Conservation (phyloP, 1,140 invertebrate species). For the Coptotermes formosanus region DNA sequence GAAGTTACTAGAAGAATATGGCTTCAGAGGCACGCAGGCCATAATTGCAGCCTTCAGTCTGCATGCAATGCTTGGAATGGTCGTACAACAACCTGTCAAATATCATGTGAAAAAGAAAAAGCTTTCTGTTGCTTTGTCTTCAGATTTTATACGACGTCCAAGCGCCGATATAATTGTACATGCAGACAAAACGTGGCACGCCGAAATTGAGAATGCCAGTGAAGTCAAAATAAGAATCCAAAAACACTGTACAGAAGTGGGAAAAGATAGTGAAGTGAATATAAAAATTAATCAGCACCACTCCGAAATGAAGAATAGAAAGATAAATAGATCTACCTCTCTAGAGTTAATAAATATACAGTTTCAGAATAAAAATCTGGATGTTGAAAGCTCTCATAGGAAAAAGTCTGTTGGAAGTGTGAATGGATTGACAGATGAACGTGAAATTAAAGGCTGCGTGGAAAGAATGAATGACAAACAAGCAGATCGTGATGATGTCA, state of each 20-base stretch:
- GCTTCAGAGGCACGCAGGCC: slow-evolving; percentile 61
- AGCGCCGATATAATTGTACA: neutral
- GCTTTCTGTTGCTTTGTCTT: neutral
- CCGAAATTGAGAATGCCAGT: neutral
- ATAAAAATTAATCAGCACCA: neutral
- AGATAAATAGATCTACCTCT: neutral
- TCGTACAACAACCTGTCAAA: slow-evolving; percentile 44
- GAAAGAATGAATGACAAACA: neutral
- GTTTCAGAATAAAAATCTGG: neutral
- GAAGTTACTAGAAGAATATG: slow-evolving; percentile 51
- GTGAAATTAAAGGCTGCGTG: neutral
- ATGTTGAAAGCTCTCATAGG: neutral
- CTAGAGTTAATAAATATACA: slow-evolving; percentile 4
- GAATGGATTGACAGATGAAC: neutral
- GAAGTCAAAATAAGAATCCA: slow-evolving; percentile 1
- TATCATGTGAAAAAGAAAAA: slow-evolving; percentile 59
- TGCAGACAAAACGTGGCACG: neutral
- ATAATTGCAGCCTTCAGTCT: slow-evolving; percentile 61
- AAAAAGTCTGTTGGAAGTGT: neutral
- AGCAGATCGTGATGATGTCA: neutral
- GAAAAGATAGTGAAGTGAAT: neutral
- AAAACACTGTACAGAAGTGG: neutral
- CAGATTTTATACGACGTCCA: neutral
- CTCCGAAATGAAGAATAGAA: neutral
- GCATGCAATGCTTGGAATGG: slow-evolving; percentile 47